A percentile compares a stretch with the other conserved stretches of the same genome.
Conservation (phyloP, 2,888 invertebrate genomes). For the Acleris literana region DNA sequence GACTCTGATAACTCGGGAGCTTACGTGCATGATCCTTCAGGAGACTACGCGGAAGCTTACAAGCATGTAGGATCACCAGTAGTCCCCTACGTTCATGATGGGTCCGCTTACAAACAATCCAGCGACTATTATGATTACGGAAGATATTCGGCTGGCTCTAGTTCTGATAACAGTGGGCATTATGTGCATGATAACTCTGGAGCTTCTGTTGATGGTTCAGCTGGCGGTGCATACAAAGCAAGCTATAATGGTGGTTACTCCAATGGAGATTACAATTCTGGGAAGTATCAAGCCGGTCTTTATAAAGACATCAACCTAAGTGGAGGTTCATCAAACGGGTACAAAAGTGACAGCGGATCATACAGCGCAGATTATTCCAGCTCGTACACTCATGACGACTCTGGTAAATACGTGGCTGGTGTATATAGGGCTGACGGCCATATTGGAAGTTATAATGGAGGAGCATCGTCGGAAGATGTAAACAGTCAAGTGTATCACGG, state of each 20-base stretch:
- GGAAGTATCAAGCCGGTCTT: conserved; percentile 37
- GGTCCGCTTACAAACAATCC: conserved; percentile 58
- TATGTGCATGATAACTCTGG: conserved; percentile 62
- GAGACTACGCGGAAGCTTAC: conserved; percentile 74
- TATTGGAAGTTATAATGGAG: conserved; percentile 53
- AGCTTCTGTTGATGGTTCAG: conserved; percentile 51
- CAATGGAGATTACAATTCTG: conserved; percentile 21
- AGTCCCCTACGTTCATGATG: conserved; percentile 68
- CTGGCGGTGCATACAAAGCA: conserved; percentile 41
- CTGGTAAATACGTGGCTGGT: conserved; percentile 62
- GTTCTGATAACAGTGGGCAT: conserved; percentile 51
- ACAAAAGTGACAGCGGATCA: conserved; percentile 38
- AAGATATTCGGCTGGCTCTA: conserved; percentile 53
- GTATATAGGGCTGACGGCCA: conserved; percentile 64
- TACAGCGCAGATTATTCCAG: conserved; percentile 57
- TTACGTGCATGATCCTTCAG: conserved; percentile 76
- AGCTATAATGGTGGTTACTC: conserved; percentile 38
- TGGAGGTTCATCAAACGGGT: conserved; percentile 37
- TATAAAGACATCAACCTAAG: conserved; percentile 35
- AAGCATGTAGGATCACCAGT: conserved; percentile 65
- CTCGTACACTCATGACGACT: conserved; percentile 54
- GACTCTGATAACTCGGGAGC: conserved; percentile 70
- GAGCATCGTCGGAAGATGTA: conserved; percentile 34
- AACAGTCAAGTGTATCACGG: conserved; percentile 49
- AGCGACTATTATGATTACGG: conserved; percentile 59